Base-by-base conservation (phyloP, 2,797 vertebrate genomes). In the Helostoma temminkii region DNA sequence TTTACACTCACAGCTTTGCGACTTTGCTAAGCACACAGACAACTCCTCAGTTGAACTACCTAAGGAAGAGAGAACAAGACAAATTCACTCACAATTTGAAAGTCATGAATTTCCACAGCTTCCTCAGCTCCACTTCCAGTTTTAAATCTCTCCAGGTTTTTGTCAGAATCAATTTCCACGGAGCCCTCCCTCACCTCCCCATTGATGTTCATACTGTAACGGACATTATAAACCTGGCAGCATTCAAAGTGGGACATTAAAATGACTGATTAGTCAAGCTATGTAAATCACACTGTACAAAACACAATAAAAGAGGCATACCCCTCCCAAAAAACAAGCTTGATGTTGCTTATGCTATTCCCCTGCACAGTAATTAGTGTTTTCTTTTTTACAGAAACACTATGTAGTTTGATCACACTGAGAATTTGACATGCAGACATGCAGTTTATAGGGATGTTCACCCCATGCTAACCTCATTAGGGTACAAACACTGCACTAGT, bases 191-290 rank as follows among this genome's bases (percentile, higher is more conserved):
- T 96, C 57, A 95, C 89, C 91, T 97, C 95, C 69, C 96, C 96
- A 73, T 97, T 96, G 90, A 98, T 95, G 90, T 94, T 97, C 95
- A 97, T 94, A 56, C 94, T 96, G 66, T 97, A 98, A 89, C 95
- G 96, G 74, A 97, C 91, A 9, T 95, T 97, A 88, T 98, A 96
- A 90, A 96, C 95, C 97, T 98, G 94, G 66, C 72, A 80, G 74
- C 26, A 66, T 77, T 80, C 68, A 90, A 72, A 80, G 68, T 9
- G 46, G 49, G 62, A 71, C 12, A 59, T 86, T 81, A 74, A 78
- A 77, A 59, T 67, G 76, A 77, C 68, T 82, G 84, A 87, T 91
- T 83, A 85, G 82, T 79, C 47, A 55, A 83, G 71, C 81, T 82
- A 81, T 80, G 83, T 66, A 79, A 83, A 88, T 78, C 62, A 60